These are phyloP conservation scores for Delichon dasypus DNA, from an alignment of 2,797 vertebrate genomes.

Conservation along the genomic window DNA sequence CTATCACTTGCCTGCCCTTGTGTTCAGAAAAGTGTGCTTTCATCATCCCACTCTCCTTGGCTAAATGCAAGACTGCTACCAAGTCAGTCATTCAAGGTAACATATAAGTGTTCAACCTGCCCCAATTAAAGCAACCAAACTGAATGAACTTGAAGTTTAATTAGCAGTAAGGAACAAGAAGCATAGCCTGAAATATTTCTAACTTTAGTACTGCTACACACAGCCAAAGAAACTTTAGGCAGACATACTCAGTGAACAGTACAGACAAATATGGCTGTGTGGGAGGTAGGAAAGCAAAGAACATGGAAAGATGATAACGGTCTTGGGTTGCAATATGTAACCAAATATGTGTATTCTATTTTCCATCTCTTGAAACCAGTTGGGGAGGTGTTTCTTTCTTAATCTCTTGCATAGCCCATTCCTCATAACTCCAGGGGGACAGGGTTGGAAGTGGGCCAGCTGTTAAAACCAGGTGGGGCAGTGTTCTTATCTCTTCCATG, in stretches of 20 bases:
- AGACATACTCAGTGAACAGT: neutral
- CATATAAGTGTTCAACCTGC: neutral
- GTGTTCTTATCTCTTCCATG: too few relatives aligned
- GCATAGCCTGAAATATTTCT: neutral
- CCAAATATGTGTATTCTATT: too few relatives aligned
- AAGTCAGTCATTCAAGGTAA: neutral
- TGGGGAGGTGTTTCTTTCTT: too few relatives aligned
- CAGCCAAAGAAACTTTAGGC: neutral
- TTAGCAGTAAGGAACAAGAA: neutral
- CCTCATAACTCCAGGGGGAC: too few relatives aligned
- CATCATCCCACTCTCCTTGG: neutral
- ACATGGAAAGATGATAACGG: neutral
- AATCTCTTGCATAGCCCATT: too few relatives aligned
- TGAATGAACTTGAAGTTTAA: neutral
- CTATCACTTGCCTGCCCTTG: neutral
- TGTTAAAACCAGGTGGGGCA: too few relatives aligned
- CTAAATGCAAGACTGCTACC: neutral
- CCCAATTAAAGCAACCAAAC: neutral
- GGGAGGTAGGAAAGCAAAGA: neutral
- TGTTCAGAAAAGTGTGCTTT: neutral
- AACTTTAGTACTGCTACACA: neutral
- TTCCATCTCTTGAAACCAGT: too few relatives aligned
- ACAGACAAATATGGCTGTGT: neutral
- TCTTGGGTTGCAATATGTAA: too few relatives aligned
- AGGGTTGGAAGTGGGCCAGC: too few relatives aligned